phyloP scores from a whole-genome alignment of 1,140 invertebrate species.

The Drosophila saltans region DNA sequence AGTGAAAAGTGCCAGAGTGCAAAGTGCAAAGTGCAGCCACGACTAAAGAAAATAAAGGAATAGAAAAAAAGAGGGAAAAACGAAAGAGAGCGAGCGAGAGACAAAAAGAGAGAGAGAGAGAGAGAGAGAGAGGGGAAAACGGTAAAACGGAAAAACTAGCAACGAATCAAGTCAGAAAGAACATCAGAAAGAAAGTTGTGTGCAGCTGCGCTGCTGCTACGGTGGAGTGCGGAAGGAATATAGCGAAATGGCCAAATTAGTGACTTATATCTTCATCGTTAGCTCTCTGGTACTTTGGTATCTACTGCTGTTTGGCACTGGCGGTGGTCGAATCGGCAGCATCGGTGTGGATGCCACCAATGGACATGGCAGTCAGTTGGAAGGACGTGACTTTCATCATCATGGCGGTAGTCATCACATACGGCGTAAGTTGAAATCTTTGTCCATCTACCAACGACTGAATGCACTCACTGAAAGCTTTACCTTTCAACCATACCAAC shows the following conservation, averaged over 20 bases:
- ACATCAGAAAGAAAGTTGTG: constrained; percentile 14
- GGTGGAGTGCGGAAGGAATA: background rate
- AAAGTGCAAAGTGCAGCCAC: constrained; percentile 50
- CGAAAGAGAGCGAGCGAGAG: background rate
- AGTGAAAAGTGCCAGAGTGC: constrained; percentile 30
- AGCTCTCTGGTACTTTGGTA: constrained; percentile 76
- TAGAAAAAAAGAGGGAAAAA: constrained; percentile 5
- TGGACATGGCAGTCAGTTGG: constrained; percentile 73
- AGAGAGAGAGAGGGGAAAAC: constrained; percentile 6
- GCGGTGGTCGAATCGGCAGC: constrained; percentile 13
- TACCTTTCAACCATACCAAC: background rate
- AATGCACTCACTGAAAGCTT: background rate
- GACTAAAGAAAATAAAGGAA: constrained; percentile 17
- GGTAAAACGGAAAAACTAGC: background rate
- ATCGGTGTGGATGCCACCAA: constrained; percentile 70
- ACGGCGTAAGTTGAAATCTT: constrained; percentile 58
- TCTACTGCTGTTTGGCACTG: constrained; percentile 63
- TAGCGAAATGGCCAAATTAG: constrained; percentile 73
- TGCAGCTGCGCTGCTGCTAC: background rate
- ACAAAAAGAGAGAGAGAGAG: background rate
- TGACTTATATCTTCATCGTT: constrained; percentile 77
- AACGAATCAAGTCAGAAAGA: background rate
- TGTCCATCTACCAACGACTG: background rate
- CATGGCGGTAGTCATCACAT: constrained; percentile 79
- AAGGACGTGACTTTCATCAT: constrained; percentile 77